Conservation (phyloP, 2,113 vertebrate genomes). For the Tyrannus savana region DNA sequence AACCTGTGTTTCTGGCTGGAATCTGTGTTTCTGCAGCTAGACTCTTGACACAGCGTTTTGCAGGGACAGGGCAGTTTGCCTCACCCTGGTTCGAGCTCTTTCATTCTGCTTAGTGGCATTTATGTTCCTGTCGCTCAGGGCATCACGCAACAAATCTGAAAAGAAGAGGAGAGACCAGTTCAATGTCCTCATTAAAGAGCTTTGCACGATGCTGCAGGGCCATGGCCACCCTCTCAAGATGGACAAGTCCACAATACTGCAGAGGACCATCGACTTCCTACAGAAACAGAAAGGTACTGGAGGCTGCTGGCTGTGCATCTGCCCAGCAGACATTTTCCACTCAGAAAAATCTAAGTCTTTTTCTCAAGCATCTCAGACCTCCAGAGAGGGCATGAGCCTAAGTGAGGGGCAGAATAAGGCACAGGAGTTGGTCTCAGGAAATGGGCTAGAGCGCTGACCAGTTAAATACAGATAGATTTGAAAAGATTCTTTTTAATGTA, state of each 20-base stretch:
- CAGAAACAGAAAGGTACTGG: conserved; percentile 88
- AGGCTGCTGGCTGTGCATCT: background rate
- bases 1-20: too few relatives aligned
- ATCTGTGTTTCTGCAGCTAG: background rate
- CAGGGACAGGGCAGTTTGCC: background rate
- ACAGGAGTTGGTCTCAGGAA: background rate
- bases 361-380: background rate
- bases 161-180: conserved; percentile 85
- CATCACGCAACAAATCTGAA: conserved; percentile 83
- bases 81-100: background rate
- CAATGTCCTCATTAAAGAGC: conserved; percentile 85
- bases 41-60: background rate
- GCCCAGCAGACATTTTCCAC: background rate
- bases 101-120: background rate
- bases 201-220: conserved; percentile 85
- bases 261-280: conserved; percentile 83
- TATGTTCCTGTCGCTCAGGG: conserved; percentile 70
- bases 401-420: background rate
- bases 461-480: background rate
- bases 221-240: conserved; percentile 84
- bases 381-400: background rate
- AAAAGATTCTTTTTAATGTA: background rate
- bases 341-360: background rate
- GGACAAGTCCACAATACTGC: conserved; percentile 85
- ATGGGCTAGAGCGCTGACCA: background rate